These are phyloP conservation scores for Ceratosolen solmsi DNA, from an alignment of 1,140 invertebrate genomes.

Conservation along the genomic window DNA sequence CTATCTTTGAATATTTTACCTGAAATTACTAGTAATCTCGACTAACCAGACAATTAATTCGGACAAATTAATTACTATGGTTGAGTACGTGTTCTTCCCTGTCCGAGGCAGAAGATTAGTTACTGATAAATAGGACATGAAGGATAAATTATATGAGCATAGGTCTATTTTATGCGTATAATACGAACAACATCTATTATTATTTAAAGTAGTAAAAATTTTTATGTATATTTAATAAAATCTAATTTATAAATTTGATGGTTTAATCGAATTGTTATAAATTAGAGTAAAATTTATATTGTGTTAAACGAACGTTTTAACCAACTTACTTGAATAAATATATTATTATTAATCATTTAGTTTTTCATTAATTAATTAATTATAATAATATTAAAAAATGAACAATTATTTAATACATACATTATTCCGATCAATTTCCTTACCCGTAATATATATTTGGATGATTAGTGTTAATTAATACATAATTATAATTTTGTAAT, in stretches of 20 bases:
- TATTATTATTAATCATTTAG: no score
- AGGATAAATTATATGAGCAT: not conserved
- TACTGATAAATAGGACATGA: constrained; percentile 16
- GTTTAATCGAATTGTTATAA: not conserved
- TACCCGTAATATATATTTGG: no score
- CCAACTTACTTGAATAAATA: no score
- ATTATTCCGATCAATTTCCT: no score
- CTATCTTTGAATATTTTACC: not conserved
- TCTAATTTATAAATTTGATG: not conserved
- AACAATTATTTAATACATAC: no score
- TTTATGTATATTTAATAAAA: not conserved
- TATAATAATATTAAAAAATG: no score
- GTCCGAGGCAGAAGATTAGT: constrained; percentile 20
- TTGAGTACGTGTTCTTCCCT: not conserved
- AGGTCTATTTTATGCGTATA: not conserved
- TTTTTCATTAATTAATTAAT: no score
- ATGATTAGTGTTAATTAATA: no score
- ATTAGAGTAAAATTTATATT: not conserved
- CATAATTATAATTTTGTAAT: no score
- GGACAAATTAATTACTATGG: constrained; percentile 5
- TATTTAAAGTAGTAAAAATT: not conserved
- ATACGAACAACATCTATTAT: not conserved
- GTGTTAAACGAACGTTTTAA: not conserved
- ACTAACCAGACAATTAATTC: constrained; percentile 37
- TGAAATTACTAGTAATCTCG: not conserved